These are phyloP conservation scores for Lophius piscatorius DNA, from an alignment of 2,113 vertebrate genomes.

Conservation along the genomic window DNA sequence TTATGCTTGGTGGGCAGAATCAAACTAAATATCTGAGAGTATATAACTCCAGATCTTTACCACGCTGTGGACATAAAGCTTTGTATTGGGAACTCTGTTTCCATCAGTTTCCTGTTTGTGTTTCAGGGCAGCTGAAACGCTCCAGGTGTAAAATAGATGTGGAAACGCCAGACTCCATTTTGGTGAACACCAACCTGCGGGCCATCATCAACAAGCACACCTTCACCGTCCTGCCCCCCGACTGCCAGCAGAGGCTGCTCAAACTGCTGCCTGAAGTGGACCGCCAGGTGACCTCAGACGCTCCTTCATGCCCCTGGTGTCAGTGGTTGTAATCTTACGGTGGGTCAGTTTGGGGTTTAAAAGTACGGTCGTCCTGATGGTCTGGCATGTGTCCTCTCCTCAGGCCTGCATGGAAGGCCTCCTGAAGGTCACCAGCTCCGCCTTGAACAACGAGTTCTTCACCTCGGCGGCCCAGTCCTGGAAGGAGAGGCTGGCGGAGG, in stretches of 20 bases:
- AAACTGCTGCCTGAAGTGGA: slow-evolving; percentile 92
- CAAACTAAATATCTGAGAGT: no score
- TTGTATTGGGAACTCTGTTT: no score
- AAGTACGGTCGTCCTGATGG: slow-evolving; percentile 7
- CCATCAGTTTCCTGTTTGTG: slow-evolving; percentile 6
- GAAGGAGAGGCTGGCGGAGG: slow-evolving; percentile 96
- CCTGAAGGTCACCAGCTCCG: slow-evolving; percentile 91
- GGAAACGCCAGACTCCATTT: slow-evolving; percentile 97
- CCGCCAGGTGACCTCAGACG: slow-evolving; percentile 83
- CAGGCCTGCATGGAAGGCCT: slow-evolving; percentile 91
- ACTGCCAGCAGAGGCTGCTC: slow-evolving; percentile 92
- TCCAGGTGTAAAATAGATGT: slow-evolving; percentile 94
- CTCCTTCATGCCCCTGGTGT: no score
- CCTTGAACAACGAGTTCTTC: slow-evolving; percentile 98
- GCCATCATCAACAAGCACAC: slow-evolving; percentile 98
- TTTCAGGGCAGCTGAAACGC: slow-evolving; percentile 91
- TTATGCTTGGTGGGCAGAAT: no score
- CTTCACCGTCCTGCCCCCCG: slow-evolving; percentile 87
- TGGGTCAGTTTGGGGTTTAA: no score
- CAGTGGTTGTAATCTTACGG: no score
- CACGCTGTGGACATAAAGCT: no score
- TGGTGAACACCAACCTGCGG: slow-evolving; percentile 96
- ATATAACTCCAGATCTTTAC: no score
- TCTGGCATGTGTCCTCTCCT: slow-evolving; percentile 41
- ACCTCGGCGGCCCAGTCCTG: slow-evolving; percentile 96